These are phyloP conservation scores for Metallyticus violacea DNA, from an alignment of 2,888 invertebrate genomes.

Conservation along the genomic window DNA sequence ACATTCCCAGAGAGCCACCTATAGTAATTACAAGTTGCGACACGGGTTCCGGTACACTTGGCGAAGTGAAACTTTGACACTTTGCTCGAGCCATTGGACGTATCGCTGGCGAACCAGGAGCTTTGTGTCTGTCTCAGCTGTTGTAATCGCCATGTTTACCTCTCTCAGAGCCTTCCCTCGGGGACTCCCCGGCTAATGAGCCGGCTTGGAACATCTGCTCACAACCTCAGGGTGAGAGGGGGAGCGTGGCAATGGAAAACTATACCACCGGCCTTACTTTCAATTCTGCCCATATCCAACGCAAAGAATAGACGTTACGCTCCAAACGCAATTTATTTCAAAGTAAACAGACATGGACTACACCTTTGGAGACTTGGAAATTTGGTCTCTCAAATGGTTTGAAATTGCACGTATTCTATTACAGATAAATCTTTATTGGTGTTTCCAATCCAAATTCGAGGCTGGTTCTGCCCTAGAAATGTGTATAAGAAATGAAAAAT, in stretches of 20 bases:
- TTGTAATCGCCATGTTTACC: conserved; percentile 24
- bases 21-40: not conserved
- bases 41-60: no score
- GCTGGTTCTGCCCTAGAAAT: no score
- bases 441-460: no score
- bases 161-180: not conserved
- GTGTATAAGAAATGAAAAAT: no score
- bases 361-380: no score
- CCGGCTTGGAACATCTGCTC: not conserved
- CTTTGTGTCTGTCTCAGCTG: conserved; percentile 12
- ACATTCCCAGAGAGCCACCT: no score
- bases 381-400: no score
- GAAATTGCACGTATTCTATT: no score
- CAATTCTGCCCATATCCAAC: not conserved
- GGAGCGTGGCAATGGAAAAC: not conserved
- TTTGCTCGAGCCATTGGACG: not conserved
- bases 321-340: not conserved
- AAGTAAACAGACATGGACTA: no score
- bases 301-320: not conserved
- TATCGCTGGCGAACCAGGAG: not conserved
- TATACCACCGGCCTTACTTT: not conserved
- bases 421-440: no score
- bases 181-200: conserved; percentile 21
- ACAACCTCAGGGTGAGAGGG: not conserved
- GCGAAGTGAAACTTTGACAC: not conserved